Base-by-base conservation (phyloP, 2,888 invertebrate genomes). In the Troglohyphantes excavatus region DNA sequence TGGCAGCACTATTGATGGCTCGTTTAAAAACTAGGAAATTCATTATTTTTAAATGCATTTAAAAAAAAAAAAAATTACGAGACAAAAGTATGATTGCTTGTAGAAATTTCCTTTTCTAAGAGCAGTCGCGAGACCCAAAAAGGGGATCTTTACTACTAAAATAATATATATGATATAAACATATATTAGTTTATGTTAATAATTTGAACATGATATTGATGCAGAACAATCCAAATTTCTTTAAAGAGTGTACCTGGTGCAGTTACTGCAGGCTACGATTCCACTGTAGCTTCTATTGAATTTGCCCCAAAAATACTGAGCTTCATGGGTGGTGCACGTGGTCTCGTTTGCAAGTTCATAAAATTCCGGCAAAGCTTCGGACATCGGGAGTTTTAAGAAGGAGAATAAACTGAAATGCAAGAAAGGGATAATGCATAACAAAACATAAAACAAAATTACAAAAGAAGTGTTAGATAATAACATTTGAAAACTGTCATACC, bases 281-380 rank as follows among this genome's bases (percentile, higher is more conserved):
- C 88, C 88, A 88, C 81, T 88, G 67, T 82, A 67, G 75, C 88
- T 88, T 39, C 81, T 65, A 82, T 81, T 81, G 73, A 72, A 88
- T 88, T 81, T 88, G 65, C 88, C 88, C 75, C 76, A 78, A 43
- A 53, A 88, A 39, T 88, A 88, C 53, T 88, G 88, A 63, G 82
- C 88, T 73, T 88, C 72, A 33, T 82, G 88, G 9, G 73, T 88
- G 43, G 46, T 88, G 53, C 88, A 88, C 13, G 68, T 73, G 26
- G 81, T 88, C 39, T 81, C 82, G 61, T 88, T 88, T 27, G 88
- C 33, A 33, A 88, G 68, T 81, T 88, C 88, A 88, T 78, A 88
- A 72, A 88, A 88, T 33, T 88, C 82, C 29, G 88, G 88, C 59
- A 82, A 21, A 27, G 88, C 88, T 67, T 82, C 75, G 27, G 88